These are phyloP conservation scores for Sebastes elongatus DNA, from an alignment of 2,797 vertebrate genomes.

Conservation along the genomic window DNA sequence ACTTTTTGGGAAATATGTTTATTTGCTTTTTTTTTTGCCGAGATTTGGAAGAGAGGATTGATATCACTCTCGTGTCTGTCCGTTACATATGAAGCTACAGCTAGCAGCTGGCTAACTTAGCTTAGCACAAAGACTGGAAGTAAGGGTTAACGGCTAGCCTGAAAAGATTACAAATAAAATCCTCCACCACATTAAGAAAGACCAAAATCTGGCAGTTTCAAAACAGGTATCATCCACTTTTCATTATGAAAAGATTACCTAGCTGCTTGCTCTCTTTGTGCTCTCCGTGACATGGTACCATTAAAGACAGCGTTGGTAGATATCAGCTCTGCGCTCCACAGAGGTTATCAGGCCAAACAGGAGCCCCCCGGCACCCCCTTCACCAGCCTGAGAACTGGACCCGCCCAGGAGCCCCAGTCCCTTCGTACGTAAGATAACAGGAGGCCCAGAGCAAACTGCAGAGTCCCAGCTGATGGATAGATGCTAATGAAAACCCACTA, in stretches of 20 bases:
- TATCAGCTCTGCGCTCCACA: background rate
- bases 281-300: background rate
- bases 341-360: conserved; percentile 57
- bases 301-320: background rate
- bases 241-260: background rate
- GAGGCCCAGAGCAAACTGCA: conserved; percentile 1
- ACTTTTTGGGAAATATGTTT: no score
- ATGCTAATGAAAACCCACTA: conserved; percentile 36
- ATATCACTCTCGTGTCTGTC: no score
- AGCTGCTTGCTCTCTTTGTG: background rate
- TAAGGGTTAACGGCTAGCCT: no score
- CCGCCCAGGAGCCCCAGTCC: conserved; percentile 32
- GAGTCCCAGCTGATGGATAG: conserved; percentile 5
- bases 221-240: background rate
- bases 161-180: no score
- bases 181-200: no score
- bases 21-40: no score
- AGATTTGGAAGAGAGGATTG: no score
- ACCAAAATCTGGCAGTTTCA: no score
- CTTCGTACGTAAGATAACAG: conserved; percentile 44
- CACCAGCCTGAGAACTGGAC: conserved; percentile 22
- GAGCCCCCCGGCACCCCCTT: conserved; percentile 18
- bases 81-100: no score
- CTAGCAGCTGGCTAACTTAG: no score
- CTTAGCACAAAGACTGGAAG: no score